Base-by-base conservation (phyloP, 1,140 invertebrate species). In the Sitophilus oryzae region DNA sequence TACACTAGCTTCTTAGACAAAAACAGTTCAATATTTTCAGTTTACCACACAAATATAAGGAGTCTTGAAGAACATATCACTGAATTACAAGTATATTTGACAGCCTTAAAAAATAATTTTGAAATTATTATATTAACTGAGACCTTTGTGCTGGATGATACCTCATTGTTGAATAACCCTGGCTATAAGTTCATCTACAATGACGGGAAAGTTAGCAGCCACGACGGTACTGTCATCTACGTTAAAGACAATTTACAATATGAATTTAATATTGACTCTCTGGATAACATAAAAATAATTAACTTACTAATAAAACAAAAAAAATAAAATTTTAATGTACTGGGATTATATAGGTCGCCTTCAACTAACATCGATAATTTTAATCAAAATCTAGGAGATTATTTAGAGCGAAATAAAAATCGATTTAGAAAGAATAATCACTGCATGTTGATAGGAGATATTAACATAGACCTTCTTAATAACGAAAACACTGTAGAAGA, bases 391-490 rank as follows among this genome's bases (percentile, higher is more conserved):
- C 18, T 43, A 16, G 18, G 4, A 18, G 41, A 19, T 5, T 43
- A 21, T 16, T 43, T 43, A 14, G 10, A 43, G 15, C 3, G 22
- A 18, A 20, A 43, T 14, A 43, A 18, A 18, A 18, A n/a, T n/a
- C n/a, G n/a, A n/a, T n/a, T n/a, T n/a, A n/a, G 3, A 43, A 6
- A 18, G 11, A 9, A 43, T 41, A 18, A 6, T 10, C 18, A 14
- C 20, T 16, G 18, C n/a, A 43, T 43, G n/a, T 4, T 43, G 16
- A 18, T 16, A 4, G 41, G 41, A 5, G 41, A 43, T 23, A 43
- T 43, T 11, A 43, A 43, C 18, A 43, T 43, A 18, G 18, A 43
- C 41, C 22, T 43, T 21, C 16, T 43, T 14, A 23, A 19, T 19
- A 23, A 43, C 22, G 41, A 43, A 8, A 16, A 48, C 14, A 6